Evolutionary conservation across 2,113 vertebrate genomes (phyloP).

Genomic region (Motacilla alba): DNA sequence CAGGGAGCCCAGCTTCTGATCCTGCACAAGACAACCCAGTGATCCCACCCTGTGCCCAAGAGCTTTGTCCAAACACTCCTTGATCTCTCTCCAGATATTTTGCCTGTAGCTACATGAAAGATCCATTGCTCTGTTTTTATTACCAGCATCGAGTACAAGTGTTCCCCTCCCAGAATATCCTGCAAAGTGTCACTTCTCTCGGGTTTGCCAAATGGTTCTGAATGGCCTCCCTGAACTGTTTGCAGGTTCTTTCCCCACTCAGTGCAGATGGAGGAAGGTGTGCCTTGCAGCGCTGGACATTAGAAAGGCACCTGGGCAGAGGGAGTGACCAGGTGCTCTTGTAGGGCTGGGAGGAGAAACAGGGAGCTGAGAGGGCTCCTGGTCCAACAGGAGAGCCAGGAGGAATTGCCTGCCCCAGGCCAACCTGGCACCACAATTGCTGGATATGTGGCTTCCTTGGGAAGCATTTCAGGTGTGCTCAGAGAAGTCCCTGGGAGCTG

Average conservation of each 20-base stretch:
- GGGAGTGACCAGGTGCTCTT: neutral
- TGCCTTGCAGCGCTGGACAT: accelerated
- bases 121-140: neutral
- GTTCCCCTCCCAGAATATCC: neutral
- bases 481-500: neutral
- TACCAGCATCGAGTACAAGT: neutral
- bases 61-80: neutral
- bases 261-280: too few relatives aligned
- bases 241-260: neutral
- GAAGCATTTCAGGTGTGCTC: neutral
- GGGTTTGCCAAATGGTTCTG: neutral
- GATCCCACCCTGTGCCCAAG: neutral
- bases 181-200: neutral
- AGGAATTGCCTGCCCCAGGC: neutral
- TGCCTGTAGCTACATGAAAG: neutral
- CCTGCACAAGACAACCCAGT: neutral
- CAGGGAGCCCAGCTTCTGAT: neutral
- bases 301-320: neutral
- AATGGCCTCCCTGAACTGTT: neutral
- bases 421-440: neutral
- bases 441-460: neutral
- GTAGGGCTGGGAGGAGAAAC: neutral
- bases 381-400: neutral
- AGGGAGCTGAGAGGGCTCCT: neutral
- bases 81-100: neutral